These are phyloP conservation scores for Drosophila austrosaltans DNA, from an alignment of 2,888 invertebrate genomes.

Conservation along the genomic window DNA sequence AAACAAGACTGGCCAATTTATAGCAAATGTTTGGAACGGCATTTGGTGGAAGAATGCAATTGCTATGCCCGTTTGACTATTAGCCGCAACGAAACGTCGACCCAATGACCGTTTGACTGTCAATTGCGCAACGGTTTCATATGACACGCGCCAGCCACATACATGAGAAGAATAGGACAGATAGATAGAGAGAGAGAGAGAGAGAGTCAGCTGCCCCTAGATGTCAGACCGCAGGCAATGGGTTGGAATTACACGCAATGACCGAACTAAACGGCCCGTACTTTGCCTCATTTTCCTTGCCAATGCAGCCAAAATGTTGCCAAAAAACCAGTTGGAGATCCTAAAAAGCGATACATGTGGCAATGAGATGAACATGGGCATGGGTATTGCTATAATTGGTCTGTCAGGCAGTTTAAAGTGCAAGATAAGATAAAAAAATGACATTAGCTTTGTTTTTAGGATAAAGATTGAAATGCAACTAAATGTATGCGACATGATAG, in stretches of 20 bases:
- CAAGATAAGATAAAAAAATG: constrained; percentile 34
- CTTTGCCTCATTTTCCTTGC: constrained; percentile 46
- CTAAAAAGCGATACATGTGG: constrained; percentile 23
- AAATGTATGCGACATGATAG: neutral
- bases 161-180: neutral
- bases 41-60: constrained; percentile 36
- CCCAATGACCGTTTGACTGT: constrained; percentile 53
- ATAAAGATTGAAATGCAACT: neutral
- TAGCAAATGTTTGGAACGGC: constrained; percentile 51
- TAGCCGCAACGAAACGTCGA: constrained; percentile 32
- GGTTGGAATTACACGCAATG: constrained; percentile 64
- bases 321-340: constrained; percentile 45
- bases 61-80: constrained; percentile 43
- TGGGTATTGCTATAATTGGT: constrained; percentile 41
- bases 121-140: constrained; percentile 69
- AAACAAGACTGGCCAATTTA: constrained; percentile 62
- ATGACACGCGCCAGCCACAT: constrained; percentile 52
- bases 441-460: constrained; percentile 12
- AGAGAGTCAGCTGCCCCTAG: constrained; percentile 16
- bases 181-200: neutral
- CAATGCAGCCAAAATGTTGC: constrained; percentile 27
- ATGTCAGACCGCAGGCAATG: constrained; percentile 48
- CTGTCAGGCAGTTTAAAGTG: constrained; percentile 43
- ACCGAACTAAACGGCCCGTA: constrained; percentile 56
- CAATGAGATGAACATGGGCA: constrained; percentile 18